Conservation (phyloP, 2,888 invertebrate genomes). For the Drosophila monieri region DNA sequence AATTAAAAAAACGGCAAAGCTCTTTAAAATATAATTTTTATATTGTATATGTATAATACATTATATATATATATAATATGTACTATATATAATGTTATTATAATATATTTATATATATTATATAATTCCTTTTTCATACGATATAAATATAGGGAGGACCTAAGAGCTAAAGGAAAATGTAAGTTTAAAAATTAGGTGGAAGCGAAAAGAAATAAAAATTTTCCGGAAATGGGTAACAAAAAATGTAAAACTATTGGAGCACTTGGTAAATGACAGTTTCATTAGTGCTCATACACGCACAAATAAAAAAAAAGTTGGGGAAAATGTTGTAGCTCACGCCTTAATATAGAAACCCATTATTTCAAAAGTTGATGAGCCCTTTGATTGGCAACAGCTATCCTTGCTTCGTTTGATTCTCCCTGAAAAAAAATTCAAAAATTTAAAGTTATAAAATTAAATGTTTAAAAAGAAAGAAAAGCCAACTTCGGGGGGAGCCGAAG, state of each 20-base stretch:
- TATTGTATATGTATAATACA: too few species aligned
- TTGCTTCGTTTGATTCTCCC: constrained; percentile 96
- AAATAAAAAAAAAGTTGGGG: background rate
- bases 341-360: constrained; percentile 85
- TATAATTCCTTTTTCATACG: too few species aligned
- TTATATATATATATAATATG: too few species aligned
- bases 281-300: background rate
- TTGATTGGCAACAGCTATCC: constrained; percentile 98
- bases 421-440: constrained; percentile 81
- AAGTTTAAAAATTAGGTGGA: too few species aligned
- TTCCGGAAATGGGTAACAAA: too few species aligned
- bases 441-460: background rate
- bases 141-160: too few species aligned
- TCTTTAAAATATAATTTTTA: background rate
- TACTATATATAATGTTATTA: too few species aligned
- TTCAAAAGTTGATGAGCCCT: constrained; percentile 98
- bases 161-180: background rate
- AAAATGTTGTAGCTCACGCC: background rate
- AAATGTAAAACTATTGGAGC: constrained; percentile 55
- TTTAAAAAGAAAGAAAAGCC: too few species aligned
- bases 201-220: too few species aligned
- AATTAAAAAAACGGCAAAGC: too few species aligned
- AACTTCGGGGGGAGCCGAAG: too few species aligned
- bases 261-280: constrained; percentile 49
- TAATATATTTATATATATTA: too few species aligned